Base-by-base conservation (phyloP, 2,888 invertebrate species). In the Periphyllus acericola region DNA sequence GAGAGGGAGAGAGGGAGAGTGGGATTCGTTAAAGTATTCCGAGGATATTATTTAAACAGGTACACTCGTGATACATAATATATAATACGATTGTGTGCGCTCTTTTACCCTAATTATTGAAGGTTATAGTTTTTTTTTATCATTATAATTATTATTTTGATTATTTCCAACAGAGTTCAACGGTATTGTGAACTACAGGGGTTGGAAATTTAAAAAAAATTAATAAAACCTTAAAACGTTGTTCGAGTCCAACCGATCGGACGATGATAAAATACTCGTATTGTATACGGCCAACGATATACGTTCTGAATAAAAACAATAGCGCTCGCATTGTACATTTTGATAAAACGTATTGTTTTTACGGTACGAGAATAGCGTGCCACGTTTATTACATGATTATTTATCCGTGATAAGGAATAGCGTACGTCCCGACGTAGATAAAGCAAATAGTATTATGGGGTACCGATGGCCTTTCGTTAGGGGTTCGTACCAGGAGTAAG, bases 341-440 rank as follows among this genome's bases (percentile, higher is more conserved):
- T 68, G 81, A 46, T 32, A 81, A 68, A 32, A 46, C 32, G 29
- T 68, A 68, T 68, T 25, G 29, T 29, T 68, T 29, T 68, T 25
- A 29, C 3, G 68, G 29, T 1, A 60, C 25, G 60, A 25, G 60
- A 29, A 76, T 25, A 32, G 29, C 34, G 21, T 25, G 25, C 11
- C n/a, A 46, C 25, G 5, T 68, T 81, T 32, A 46, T 81, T 34
- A 46, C 11, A 21, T 32, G 32, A 46, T 81, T 66, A 80, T 80
- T 66, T 25, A 32, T 46, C 72, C n/a, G 8, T 72, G 72, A 72
- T 72, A 52, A 72, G 19, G 3, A 21, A 72, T 21, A 34, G 34
- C 36, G 21, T 34, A 34, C 34, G 72, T 52, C 29, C 55, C 52
- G 74, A 75, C 74, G 55, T 83, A 34, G 72, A 83, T 55, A 83